Conservation (phyloP, 2,797 vertebrate species). For the Notamacropus eugenii region DNA sequence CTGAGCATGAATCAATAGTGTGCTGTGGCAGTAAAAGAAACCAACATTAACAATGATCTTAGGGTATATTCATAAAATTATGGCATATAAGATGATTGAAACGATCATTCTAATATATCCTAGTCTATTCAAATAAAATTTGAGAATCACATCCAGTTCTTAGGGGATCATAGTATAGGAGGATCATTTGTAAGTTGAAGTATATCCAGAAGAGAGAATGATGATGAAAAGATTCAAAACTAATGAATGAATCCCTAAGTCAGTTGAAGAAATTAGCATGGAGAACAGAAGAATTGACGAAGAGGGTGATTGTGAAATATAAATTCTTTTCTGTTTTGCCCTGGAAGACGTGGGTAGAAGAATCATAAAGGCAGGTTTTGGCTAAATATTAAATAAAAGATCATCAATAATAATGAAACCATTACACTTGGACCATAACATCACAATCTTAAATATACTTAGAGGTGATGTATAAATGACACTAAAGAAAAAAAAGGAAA, state of each 20-base stretch:
- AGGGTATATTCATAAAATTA: not conserved
- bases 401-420: not conserved
- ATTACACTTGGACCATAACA: not conserved
- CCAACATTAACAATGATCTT: not conserved
- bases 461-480: not conserved
- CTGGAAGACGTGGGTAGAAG: not conserved
- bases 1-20: not conserved
- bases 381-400: not conserved
- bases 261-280: not conserved
- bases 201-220: not conserved
- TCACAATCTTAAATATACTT: not conserved
- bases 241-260: not conserved
- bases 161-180: not conserved
- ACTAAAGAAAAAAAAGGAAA: not conserved
- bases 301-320: not conserved
- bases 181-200: not conserved
- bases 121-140: not conserved
- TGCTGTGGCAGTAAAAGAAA: not conserved
- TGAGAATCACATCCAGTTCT: not conserved
- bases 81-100: not conserved
- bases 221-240: not conserved
- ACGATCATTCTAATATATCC: not conserved
- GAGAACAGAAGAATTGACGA: not conserved
- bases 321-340: not conserved
- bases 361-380: not conserved